These are phyloP conservation scores for Spongia lamella DNA, from an alignment of 37 sponge, comb jelly and placozoan species.

Conservation along the genomic window DNA sequence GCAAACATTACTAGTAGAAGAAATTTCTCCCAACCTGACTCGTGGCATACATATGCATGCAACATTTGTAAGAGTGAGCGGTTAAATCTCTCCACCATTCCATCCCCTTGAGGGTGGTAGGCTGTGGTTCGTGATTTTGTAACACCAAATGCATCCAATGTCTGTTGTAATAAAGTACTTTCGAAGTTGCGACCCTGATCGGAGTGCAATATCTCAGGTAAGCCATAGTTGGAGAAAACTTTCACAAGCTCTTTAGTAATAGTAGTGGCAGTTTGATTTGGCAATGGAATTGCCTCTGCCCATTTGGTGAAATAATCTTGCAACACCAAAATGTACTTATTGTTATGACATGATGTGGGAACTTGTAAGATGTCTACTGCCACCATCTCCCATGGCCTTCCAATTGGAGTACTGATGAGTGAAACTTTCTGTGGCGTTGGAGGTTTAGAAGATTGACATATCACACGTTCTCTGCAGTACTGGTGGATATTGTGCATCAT, in stretches of 20 bases:
- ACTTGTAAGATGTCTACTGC: no score
- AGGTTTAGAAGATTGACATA: no score
- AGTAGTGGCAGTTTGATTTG: constrained; percentile 3
- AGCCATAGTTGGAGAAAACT: constrained; percentile 8
- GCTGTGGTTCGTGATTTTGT: constrained; percentile 9
- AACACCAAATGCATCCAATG: constrained; percentile 13
- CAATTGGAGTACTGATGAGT: no score
- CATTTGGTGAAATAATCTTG: neutral
- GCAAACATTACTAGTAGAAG: constrained; percentile 26
- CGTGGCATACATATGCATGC: neutral
- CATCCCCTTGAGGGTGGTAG: constrained; percentile 27
- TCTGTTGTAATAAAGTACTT: neutral
- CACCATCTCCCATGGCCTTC: constrained; percentile 9
- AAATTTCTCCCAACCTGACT: constrained; percentile 19
- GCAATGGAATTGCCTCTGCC: neutral
- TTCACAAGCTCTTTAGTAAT: neutral
- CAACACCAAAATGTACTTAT: neutral
- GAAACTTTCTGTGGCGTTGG: no score
- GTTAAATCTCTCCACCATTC: constrained; percentile 19
- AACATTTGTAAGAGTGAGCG: constrained; percentile 18
- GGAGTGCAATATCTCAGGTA: constrained; percentile 8
- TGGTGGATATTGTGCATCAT: no score
- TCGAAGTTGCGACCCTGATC: constrained; percentile 25
- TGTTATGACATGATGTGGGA: neutral
- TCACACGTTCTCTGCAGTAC: no score